These are phyloP conservation scores for Brachypteracias leptosomus DNA, from an alignment of 2,113 vertebrate species.

Conservation along the genomic window DNA sequence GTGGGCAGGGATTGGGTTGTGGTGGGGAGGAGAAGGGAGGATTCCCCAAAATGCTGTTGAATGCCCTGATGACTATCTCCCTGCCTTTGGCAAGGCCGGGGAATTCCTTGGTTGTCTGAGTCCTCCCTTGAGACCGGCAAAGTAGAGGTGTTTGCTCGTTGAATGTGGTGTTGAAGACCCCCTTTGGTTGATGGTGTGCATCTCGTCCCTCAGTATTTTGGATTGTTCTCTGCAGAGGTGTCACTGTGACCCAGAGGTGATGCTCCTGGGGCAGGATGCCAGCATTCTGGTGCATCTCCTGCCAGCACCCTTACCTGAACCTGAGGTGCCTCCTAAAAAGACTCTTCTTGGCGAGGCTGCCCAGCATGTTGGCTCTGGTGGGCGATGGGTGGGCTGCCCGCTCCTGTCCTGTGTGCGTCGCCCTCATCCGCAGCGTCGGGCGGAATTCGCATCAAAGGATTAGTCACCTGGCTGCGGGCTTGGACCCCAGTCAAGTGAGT, in stretches of 20 bases:
- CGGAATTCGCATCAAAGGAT: slow-evolving; percentile 42
- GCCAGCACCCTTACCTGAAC: too few relatives aligned
- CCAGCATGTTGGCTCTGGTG: fast-evolving
- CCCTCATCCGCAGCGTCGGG: fast-evolving
- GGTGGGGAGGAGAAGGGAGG: neutral
- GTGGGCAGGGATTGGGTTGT: neutral
- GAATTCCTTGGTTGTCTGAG: neutral
- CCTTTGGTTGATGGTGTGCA: fast-evolving
- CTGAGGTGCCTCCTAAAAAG: neutral
- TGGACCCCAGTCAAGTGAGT: slow-evolving; percentile 48
- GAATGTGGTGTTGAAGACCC: neutral
- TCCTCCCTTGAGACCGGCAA: neutral
- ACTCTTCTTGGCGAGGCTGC: fast-evolving
- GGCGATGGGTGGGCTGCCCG: neutral
- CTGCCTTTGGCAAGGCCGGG: neutral
- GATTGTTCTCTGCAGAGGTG: neutral
- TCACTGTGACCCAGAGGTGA: neutral
- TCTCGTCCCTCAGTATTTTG: neutral
- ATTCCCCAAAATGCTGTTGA: neutral
- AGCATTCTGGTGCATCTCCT: neutral
- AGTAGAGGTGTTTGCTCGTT: neutral
- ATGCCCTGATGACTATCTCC: neutral
- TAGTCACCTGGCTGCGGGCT: slow-evolving; percentile 58
- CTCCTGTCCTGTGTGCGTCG: fast-evolving
- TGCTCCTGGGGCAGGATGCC: neutral